phyloP scores from a whole-genome alignment of 2,888 invertebrate species.

The Sphecodes monilicornis region DNA sequence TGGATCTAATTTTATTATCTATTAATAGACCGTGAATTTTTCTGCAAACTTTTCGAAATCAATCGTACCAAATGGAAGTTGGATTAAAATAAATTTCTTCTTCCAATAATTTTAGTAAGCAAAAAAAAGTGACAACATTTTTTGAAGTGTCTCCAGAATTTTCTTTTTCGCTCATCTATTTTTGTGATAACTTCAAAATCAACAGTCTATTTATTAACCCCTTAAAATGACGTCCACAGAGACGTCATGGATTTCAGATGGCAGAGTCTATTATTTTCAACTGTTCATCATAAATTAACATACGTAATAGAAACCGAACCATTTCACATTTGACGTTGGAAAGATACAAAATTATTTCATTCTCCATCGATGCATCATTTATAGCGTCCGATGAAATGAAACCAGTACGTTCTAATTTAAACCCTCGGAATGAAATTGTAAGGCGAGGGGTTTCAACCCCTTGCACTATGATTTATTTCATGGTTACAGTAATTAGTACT shows the following conservation, averaged over 20 bases:
- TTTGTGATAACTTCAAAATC: neutral
- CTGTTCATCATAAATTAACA: neutral
- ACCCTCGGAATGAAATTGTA: neutral
- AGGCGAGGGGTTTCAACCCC: too few relatives aligned
- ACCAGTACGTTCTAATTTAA: neutral
- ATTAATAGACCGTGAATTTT: neutral
- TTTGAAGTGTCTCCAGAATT: too few relatives aligned
- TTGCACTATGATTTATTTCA: too few relatives aligned
- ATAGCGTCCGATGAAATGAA: neutral
- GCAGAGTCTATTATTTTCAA: neutral
- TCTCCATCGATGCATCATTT: neutral
- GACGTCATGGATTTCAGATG: neutral
- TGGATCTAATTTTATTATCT: neutral
- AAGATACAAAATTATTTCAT: neutral
- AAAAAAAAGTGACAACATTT: too few relatives aligned
- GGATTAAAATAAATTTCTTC: neutral
- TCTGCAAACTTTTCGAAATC: neutral
- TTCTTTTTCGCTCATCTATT: neutral
- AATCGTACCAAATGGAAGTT: neutral
- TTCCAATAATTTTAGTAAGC: neutral
- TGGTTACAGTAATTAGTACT: too few relatives aligned
- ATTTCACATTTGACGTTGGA: neutral
- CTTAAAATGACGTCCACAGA: neutral
- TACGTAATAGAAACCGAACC: too few relatives aligned
- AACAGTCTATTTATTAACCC: neutral